phyloP scores from a whole-genome alignment of 1,140 invertebrate species.

The Calliphora vicina region DNA sequence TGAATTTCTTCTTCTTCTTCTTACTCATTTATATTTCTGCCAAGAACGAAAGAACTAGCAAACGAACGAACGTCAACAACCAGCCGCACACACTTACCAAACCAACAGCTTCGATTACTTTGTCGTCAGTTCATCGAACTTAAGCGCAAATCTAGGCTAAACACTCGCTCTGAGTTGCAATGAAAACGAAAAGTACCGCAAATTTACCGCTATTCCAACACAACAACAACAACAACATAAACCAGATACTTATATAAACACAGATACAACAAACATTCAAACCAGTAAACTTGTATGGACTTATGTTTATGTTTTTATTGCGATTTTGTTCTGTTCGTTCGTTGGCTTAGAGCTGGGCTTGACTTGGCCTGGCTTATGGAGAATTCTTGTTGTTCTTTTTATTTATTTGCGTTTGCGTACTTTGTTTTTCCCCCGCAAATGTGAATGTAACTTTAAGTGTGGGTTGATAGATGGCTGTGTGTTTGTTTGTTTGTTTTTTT shows the following conservation, averaged over 20 bases:
- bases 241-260: conserved; percentile 8
- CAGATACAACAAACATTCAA: background rate
- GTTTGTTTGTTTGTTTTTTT: too few species aligned
- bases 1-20: background rate
- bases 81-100: too few species aligned
- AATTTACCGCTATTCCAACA: conserved; percentile 58
- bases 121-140: conserved; percentile 60
- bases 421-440: background rate
- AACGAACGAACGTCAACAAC: background rate
- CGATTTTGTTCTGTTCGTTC: background rate
- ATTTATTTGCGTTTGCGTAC: background rate
- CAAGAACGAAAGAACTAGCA: background rate
- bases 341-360: background rate
- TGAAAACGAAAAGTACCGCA: conserved; percentile 64
- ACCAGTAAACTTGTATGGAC: background rate
- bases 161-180: conserved; percentile 63
- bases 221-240: conserved; percentile 24
- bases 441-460: too few species aligned
- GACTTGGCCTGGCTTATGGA: too few species aligned
- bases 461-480: too few species aligned
- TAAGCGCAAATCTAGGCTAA: conserved; percentile 63
- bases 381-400: background rate
- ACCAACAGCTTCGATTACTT: conserved; percentile 5
- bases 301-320: background rate
- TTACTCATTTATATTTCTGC: background rate